phyloP scores from a whole-genome alignment of 2,797 vertebrate species.

The Morelia viridis region DNA sequence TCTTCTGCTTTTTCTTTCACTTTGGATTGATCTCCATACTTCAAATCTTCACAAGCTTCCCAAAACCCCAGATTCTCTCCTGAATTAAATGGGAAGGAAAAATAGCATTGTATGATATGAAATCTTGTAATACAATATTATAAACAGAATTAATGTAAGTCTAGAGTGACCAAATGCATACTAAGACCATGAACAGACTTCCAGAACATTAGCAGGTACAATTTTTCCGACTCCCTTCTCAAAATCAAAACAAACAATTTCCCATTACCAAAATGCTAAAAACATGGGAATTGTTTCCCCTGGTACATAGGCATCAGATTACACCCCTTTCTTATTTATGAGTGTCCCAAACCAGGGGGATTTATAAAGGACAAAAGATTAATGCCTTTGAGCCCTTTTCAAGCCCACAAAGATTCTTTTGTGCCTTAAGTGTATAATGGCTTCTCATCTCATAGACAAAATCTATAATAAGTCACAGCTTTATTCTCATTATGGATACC shows the following conservation, averaged over 20 bases:
- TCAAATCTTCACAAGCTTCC: conserved; percentile 96
- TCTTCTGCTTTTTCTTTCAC: conserved; percentile 96
- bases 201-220: not conserved
- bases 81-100: conserved; percentile 53
- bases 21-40: conserved; percentile 91
- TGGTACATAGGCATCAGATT: not conserved
- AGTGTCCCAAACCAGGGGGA: not conserved
- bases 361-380: not conserved
- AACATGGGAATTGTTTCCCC: not conserved
- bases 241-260: not conserved
- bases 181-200: not conserved
- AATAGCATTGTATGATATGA: not conserved
- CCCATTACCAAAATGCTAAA: not conserved
- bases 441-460: conserved; percentile 27
- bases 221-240: not conserved
- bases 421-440: not conserved
- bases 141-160: not conserved
- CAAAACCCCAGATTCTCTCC: conserved; percentile 98
- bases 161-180: not conserved
- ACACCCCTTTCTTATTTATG: rapidly evolving
- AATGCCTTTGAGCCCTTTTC: not conserved
- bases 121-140: conserved; percentile 4
- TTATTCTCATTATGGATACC: rapidly evolving
- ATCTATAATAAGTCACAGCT: conserved; percentile 32
- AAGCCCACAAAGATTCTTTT: not conserved